phyloP scores from a whole-genome alignment of 2,888 invertebrate genomes.

The Trachelus troglodyta region DNA sequence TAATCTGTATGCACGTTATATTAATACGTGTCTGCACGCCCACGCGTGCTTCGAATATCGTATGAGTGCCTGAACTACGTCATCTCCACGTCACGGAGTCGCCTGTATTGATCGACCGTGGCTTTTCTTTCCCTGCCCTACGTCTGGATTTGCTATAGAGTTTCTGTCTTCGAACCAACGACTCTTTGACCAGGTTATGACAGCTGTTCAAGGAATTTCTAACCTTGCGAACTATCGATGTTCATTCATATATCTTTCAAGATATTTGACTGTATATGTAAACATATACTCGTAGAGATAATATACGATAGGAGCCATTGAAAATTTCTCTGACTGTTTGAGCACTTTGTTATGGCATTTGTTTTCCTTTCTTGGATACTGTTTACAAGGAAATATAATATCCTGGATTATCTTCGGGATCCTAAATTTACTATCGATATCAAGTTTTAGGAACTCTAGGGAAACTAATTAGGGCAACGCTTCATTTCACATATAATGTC shows the following conservation, averaged over 20 bases:
- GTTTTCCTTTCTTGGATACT: too few species aligned
- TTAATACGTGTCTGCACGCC: slow-evolving; percentile 7
- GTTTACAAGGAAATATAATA: neutral
- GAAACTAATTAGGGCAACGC: neutral
- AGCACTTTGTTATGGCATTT: too few species aligned
- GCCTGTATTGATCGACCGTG: slow-evolving; percentile 33
- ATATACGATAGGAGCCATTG: neutral
- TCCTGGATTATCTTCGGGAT: neutral
- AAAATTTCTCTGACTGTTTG: neutral
- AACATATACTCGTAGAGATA: neutral
- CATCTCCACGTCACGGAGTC: slow-evolving; percentile 34
- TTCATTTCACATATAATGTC: neutral
- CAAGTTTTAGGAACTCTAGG: neutral
- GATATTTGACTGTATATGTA: neutral
- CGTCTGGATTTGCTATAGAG: slow-evolving; percentile 19
- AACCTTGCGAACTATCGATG: neutral
- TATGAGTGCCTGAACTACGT: slow-evolving; percentile 28
- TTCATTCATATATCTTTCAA: neutral
- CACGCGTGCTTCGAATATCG: slow-evolving; percentile 13
- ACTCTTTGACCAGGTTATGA: neutral
- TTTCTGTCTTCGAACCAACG: slow-evolving; percentile 3
- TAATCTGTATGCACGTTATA: neutral
- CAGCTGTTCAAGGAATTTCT: neutral
- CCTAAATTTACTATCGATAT: neutral
- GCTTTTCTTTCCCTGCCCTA: slow-evolving; percentile 26